These are phyloP conservation scores for Nephrotoma guestfalica DNA, from an alignment of 2,888 invertebrate species.

Conservation along the genomic window DNA sequence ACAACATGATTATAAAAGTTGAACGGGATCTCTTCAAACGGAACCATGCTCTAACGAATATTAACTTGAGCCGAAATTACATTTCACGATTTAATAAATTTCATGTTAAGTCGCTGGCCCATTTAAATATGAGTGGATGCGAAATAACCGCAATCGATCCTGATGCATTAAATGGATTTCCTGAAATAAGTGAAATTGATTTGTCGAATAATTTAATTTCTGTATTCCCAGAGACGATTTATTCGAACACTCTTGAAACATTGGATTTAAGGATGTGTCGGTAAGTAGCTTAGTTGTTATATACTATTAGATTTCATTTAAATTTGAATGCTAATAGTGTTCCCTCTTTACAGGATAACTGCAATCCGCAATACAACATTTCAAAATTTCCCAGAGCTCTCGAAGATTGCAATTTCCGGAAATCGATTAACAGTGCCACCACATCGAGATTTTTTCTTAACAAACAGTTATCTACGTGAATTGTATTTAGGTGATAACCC, in stretches of 20 bases:
- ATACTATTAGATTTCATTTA: background rate
- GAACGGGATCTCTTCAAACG: slow-evolving; percentile 43
- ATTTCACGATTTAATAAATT: slow-evolving; percentile 42
- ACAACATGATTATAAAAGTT: slow-evolving; percentile 47
- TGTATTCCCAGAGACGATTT: slow-evolving; percentile 43
- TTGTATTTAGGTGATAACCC: slow-evolving; percentile 56
- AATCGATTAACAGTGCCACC: slow-evolving; percentile 54
- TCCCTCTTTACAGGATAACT: slow-evolving; percentile 41
- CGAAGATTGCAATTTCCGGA: slow-evolving; percentile 47
- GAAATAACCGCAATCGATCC: slow-evolving; percentile 44
- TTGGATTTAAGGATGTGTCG: slow-evolving; percentile 37
- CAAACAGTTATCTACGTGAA: slow-evolving; percentile 40
- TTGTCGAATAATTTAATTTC: slow-evolving; percentile 51
- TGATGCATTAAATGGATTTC: slow-evolving; percentile 41
- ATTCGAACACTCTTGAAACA: slow-evolving; percentile 42
- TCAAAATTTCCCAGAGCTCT: slow-evolving; percentile 42
- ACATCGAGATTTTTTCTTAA: slow-evolving; percentile 40
- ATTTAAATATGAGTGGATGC: slow-evolving; percentile 48
- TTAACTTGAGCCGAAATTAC: slow-evolving; percentile 53
- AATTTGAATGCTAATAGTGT: background rate
- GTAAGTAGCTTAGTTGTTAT: slow-evolving; percentile 15
- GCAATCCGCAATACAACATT: slow-evolving; percentile 48
- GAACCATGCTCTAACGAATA: slow-evolving; percentile 41
- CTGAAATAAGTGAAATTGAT: slow-evolving; percentile 43
- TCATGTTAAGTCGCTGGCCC: slow-evolving; percentile 39